Evolutionary conservation across 2,888 invertebrate species (phyloP), one percentile per base, ranked within the genome.

Genomic region (Drosophila basisetae): DNA sequence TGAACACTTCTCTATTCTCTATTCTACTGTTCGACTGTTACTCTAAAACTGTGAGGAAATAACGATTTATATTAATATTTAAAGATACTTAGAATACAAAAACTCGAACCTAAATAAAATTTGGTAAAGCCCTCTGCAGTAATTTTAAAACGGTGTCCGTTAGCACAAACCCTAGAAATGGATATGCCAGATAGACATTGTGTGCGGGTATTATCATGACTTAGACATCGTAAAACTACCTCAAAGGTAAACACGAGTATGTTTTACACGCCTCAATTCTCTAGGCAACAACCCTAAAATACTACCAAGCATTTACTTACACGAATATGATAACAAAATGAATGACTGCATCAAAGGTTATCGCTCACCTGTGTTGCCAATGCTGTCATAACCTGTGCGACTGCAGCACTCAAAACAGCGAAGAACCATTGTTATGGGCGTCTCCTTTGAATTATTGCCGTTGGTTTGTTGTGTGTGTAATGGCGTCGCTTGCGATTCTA

Each of bases 321-420:
- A 22, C 47, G 54, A 54, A 54, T 35, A 18, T 13, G 1, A 6
- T 18, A 4, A 18, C 6, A 6, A 55, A 30, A 30, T 41, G 33
- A 53, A 53, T 58, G 43, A 63, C 13, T 22, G 52, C 30, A 13
- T 4, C 22, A 16, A 11, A 43, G 10, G 33, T 30, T 53, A 35
- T 4, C 7, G n/a, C 67, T 75, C 69, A 74, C 90, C 88, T 39
- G 75, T 85, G 37, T 83, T 73, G 16, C 84, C 91, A 61, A 92
- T 92, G 50, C 81, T 90, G 65, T 92, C 92, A 73, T 25, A 95
- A 92, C 86, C 95, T 93, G 68, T 94, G 93, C 67, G 93, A 87
- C 81, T 94, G 53, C 90, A 91, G 62, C 91, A 91, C 33, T 84
- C 74, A 10, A 70, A 63, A 54, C 86, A 86, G 22, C 82, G 76